These are phyloP conservation scores for Mesorhabditis spiculigera DNA, from an alignment of 2,888 invertebrate genomes.

Conservation along the genomic window DNA sequence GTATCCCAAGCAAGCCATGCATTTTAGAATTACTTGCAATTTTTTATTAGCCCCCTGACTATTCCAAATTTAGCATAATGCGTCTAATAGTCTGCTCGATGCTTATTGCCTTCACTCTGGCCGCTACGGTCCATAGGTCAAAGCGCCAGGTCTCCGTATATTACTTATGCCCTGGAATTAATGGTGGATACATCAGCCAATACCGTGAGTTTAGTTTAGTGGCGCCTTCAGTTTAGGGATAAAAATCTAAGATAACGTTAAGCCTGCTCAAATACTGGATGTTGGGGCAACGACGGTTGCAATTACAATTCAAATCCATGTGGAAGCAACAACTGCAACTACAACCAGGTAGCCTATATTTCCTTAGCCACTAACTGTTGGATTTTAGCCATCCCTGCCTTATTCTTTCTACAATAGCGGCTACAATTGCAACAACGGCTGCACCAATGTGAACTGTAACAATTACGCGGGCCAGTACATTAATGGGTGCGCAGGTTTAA, in stretches of 20 bases:
- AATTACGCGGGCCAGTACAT: constrained; percentile 31
- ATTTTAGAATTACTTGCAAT: too few species aligned
- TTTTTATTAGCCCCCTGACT: too few species aligned
- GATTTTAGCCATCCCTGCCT: constrained; percentile 19
- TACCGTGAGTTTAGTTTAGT: constrained; percentile 25
- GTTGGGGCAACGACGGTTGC: constrained; percentile 15
- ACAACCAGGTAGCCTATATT: background rate
- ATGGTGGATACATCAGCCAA: constrained; percentile 22
- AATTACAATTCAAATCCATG: constrained; percentile 9
- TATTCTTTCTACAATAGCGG: constrained; percentile 32
- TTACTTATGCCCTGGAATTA: constrained; percentile 35
- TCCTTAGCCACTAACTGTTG: background rate
- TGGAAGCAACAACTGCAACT: constrained; percentile 4
- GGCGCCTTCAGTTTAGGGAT: background rate
- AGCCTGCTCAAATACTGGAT: background rate
- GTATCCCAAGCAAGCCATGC: too few species aligned
- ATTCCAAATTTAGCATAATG: too few species aligned
- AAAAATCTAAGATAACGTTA: background rate
- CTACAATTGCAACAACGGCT: constrained; percentile 35
- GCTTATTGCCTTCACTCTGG: background rate
- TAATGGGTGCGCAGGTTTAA: constrained; percentile 22
- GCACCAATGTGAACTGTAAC: constrained; percentile 35
- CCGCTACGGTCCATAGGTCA: constrained; percentile 15
- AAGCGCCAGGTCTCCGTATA: constrained; percentile 34
- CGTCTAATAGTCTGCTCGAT: too few species aligned